Base-by-base conservation (phyloP, 2,888 invertebrate species). In the Alviniconcha strummeri region DNA sequence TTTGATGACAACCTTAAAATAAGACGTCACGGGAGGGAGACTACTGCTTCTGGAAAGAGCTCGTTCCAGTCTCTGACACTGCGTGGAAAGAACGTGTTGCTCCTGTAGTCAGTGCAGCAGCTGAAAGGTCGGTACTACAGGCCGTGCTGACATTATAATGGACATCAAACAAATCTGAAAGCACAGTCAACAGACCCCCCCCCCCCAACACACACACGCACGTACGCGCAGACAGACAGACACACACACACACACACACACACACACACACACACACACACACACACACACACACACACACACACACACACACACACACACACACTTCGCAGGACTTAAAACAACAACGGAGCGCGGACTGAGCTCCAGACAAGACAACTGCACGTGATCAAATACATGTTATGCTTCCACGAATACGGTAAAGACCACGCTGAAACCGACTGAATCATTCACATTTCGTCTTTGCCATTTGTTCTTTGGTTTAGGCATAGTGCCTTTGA, bases 171-270 rank as follows among this genome's bases (percentile, higher is more conserved):
- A 52, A 17, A 7, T n/a, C 1, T n/a, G 13, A 13, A 13, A 15
- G 17, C 13, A 17, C n/a, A 7, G 6, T 1, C 13, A 7, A 6
- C n/a, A 15, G 17, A 69, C 69, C 17, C 17, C n/a, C n/a, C 0
- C 17, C n/a, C 69, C 19, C 72, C 7, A 8, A 72, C 72, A 36
- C 72, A 72, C 52, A 72, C 6, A 72, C 72, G 52, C 72, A 11
- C 6, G 4, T 4, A 15, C 11, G 52, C 36, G 17, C 76, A 17
- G 56, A 13, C 57, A 77, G 9, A 77, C 77, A 77, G 8, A 56
- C 56, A 77, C 77, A 56, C 76, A 17, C 76, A 13, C 57, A 77
- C 19, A 77, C 77, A 77, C 56, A 56, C 56, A 77, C 77, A n/a
- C 7, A 56, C 56, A 19, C 77, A n/a, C 77, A 19, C 15, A n/a